Percentiles rank a stretch among this genome's conserved stretches.
phyloP scores from a whole-genome alignment of 2,797 vertebrate genomes.

The Enteromius viviparus region DNA sequence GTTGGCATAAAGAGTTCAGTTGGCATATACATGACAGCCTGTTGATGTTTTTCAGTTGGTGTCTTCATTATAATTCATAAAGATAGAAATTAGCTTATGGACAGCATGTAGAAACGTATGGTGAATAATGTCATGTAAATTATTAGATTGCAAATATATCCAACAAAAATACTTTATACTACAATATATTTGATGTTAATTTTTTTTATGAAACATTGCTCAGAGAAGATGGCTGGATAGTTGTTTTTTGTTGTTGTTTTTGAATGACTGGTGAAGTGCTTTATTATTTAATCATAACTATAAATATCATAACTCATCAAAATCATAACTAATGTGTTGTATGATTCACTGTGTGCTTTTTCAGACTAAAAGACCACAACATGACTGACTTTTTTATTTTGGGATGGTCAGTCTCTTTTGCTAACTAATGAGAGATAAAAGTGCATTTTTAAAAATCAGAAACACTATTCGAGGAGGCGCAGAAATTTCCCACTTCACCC shows the following conservation, averaged over 20 bases:
- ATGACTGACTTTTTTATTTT: not conserved
- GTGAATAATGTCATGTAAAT: not conserved
- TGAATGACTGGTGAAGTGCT: not conserved
- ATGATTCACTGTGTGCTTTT: not conserved
- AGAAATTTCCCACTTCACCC: not conserved
- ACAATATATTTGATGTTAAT: not conserved
- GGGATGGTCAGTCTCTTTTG: not conserved
- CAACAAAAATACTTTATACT: not conserved
- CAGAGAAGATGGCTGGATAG: not conserved
- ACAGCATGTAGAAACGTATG: not conserved
- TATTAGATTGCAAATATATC: not conserved
- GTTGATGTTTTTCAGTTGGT: slow-evolving; percentile 3
- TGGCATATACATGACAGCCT: not conserved
- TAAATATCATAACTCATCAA: too few species aligned
- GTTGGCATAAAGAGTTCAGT: slow-evolving; percentile 11
- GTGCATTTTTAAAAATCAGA: not conserved
- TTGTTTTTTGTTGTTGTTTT: not conserved
- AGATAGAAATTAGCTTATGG: not conserved
- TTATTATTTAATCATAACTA: not conserved
- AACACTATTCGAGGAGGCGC: not conserved
- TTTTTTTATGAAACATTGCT: not conserved
- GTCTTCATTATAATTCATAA: slow-evolving; percentile 6
- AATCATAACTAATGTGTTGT: not conserved
- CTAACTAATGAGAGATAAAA: not conserved
- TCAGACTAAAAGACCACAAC: not conserved